phyloP scores from a whole-genome alignment of 2,797 vertebrate genomes.

The Coracias cyanogaster region DNA sequence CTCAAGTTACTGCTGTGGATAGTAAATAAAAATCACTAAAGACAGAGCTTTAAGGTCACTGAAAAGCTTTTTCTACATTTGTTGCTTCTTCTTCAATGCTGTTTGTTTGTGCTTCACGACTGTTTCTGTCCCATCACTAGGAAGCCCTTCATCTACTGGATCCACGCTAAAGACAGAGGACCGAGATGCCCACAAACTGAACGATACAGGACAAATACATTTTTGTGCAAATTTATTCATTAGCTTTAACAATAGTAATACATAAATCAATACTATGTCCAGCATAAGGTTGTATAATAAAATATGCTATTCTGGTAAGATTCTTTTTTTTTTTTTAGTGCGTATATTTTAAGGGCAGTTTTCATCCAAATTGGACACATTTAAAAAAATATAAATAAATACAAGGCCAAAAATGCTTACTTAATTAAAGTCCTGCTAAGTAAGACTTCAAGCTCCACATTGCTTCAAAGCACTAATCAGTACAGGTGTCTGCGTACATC shows the following conservation, averaged over 20 bases:
- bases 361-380: constrained; percentile 35
- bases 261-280: constrained; percentile 66
- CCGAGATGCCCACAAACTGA: not conserved
- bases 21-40: not conserved
- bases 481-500: constrained; percentile 2
- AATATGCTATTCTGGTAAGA: constrained; percentile 38
- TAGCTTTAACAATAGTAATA: constrained; percentile 57
- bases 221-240: constrained; percentile 66
- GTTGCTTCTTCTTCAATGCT: not conserved
- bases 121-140: not conserved
- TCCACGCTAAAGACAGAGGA: not conserved
- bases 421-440: constrained; percentile 18
- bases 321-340: not conserved
- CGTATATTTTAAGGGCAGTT: constrained; percentile 45
- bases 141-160: not conserved
- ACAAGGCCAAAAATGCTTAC: constrained; percentile 51
- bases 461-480: constrained; percentile 29
- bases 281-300: constrained; percentile 64
- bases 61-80: not conserved
- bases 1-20: not conserved
- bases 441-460: constrained; percentile 35
- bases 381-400: constrained; percentile 66
- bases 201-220: not conserved
- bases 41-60: not conserved
- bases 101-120: not conserved